phyloP scores from a whole-genome alignment of 1,140 invertebrate species.

The Octopus sinensis region DNA sequence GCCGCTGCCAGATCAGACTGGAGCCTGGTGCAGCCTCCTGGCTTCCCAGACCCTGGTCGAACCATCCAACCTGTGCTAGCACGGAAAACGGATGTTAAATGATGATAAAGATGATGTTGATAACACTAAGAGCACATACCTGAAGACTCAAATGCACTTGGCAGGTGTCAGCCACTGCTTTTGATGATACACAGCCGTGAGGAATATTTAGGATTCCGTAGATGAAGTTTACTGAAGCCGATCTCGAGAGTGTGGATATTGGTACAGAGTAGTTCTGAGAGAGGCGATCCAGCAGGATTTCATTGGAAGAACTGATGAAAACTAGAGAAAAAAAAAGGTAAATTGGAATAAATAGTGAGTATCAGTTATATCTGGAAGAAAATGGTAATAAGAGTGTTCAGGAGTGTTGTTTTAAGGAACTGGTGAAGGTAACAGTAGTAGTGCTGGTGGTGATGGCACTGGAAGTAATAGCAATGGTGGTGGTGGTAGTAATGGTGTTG shows the following conservation, averaged over 20 bases:
- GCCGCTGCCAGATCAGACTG: too few species aligned
- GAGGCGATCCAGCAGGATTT: not conserved
- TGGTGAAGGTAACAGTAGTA: too few species aligned
- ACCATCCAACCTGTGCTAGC: too few species aligned
- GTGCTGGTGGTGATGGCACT: too few species aligned
- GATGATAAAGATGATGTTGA: too few species aligned
- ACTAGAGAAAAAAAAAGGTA: not conserved
- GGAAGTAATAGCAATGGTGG: too few species aligned
- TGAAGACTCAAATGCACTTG: not conserved
- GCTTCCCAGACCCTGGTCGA: too few species aligned
- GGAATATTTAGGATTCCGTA: not conserved
- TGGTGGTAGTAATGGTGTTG: too few species aligned
- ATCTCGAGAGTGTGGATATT: slow-evolving; percentile 16
- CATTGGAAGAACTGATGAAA: not conserved
- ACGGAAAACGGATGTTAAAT: too few species aligned
- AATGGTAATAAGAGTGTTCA: too few species aligned
- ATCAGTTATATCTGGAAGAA: slow-evolving; percentile 5
- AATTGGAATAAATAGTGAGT: not conserved
- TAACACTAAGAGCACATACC: not conserved
- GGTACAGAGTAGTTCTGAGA: slow-evolving; percentile 18
- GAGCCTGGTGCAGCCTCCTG: too few species aligned
- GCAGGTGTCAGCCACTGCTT: not conserved
- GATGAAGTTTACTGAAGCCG: not conserved
- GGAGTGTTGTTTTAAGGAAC: too few species aligned
- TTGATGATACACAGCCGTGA: not conserved